Base-by-base conservation (phyloP, 2,113 vertebrate genomes). In the Aptenodytes forsteri region DNA sequence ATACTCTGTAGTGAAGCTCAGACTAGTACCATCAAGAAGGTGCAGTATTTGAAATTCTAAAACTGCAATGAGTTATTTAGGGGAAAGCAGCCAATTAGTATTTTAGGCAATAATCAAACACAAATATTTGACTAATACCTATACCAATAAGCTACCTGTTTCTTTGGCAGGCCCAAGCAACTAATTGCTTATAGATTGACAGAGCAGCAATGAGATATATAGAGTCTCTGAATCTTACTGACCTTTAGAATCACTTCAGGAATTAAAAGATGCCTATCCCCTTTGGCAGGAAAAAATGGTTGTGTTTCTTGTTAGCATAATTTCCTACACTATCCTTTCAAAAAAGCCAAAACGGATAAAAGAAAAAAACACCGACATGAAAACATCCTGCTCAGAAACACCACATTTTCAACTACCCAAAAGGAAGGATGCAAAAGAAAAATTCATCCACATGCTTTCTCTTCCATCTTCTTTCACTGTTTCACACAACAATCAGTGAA, bases 41-140 rank as follows among this genome's bases (percentile, higher is more conserved):
- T 85, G 76, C 73, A 92, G 27, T 95, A 81, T 94, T 87, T 93
- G 64, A 97, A 96, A 89, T 93, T 83, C 78, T 95, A 89, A 95
- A 76, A 79, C 56, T 88, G 67, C 66, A 89, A 58, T 87, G 73
- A 93, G 30, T 92, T 96, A 82, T 67, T 87, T 93, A 89, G 82
- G 66, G 55, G 36, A 72, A 92, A 67, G 64, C 91, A 94, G 22
- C 4, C 38, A 62, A 12, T 91, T 89, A 27, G 23, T 71, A 67
- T 86, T 96, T 90, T 93, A 93, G 76, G 58, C 64, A 87, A 16
- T 84, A 83, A 70, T 90, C 71, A 73, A 16, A 62, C 55, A 94
- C 20, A 59, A 61, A 64, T 76, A 72, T 20, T 42, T 87, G 38
- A 81, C 36, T 90, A 61, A 26, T 36, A 38, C 61, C 83, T 23